phyloP scores from a whole-genome alignment of 2,888 invertebrate species.

The Nomada fabriciana region DNA sequence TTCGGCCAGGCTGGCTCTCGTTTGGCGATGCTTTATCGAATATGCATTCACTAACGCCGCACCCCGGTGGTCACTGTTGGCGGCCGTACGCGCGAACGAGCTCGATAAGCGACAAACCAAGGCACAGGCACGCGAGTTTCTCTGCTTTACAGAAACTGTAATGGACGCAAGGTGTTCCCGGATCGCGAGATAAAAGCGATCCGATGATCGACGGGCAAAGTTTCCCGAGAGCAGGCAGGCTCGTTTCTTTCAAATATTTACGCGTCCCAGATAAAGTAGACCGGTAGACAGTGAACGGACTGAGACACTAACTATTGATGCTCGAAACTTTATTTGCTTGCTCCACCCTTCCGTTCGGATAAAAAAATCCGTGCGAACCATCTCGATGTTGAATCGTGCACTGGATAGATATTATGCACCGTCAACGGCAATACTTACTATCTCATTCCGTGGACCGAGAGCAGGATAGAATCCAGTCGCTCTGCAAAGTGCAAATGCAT shows the following conservation, averaged over 20 bases:
- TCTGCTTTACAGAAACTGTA: constrained; percentile 27
- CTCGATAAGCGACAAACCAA: constrained; percentile 38
- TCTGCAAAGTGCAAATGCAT: constrained; percentile 44
- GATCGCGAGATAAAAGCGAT: neutral
- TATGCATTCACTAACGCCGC: constrained; percentile 55
- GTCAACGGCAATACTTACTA: constrained; percentile 26
- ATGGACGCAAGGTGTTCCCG: neutral
- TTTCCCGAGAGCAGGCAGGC: neutral
- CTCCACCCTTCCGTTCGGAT: neutral
- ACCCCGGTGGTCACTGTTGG: constrained; percentile 3
- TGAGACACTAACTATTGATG: constrained; percentile 23
- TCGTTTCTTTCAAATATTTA: constrained; percentile 26
- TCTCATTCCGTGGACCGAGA: constrained; percentile 32
- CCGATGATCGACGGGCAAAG: constrained; percentile 19
- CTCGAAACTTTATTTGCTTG: constrained; percentile 12
- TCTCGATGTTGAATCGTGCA: neutral
- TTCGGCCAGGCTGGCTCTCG: constrained; percentile 70
- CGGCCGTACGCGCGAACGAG: constrained; percentile 14
- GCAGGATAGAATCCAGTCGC: constrained; percentile 24
- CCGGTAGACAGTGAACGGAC: constrained; percentile 8
- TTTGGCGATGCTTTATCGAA: constrained; percentile 58
- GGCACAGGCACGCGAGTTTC: constrained; percentile 43
- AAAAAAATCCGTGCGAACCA: neutral
- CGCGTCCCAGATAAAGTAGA: constrained; percentile 25
- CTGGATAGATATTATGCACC: neutral